Conservation (phyloP, 2,797 vertebrate genomes). For the Anguilla megastoma region DNA sequence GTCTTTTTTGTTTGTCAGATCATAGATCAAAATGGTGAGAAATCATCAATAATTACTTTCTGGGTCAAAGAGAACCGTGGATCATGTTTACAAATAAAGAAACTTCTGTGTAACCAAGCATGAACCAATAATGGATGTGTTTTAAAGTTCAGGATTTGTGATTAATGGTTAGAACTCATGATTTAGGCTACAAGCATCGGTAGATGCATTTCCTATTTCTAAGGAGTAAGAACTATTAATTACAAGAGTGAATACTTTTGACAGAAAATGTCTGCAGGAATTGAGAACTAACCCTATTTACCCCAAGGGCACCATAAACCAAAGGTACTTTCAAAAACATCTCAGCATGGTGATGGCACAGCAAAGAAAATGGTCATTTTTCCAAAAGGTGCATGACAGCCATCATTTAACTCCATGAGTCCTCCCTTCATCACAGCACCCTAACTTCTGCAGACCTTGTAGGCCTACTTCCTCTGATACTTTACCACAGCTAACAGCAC, state of each 20-base stretch:
- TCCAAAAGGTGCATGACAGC: neutral
- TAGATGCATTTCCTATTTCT: neutral
- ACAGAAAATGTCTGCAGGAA: neutral
- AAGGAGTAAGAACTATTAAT: neutral
- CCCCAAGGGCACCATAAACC: neutral
- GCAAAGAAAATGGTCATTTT: neutral
- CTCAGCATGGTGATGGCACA: neutral
- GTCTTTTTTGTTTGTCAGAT: neutral
- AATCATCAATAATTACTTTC: neutral
- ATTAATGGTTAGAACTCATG: neutral
- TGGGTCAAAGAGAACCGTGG: neutral
- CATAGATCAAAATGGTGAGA: neutral
- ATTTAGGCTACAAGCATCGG: neutral
- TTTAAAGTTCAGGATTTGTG: neutral
- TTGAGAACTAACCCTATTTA: neutral
- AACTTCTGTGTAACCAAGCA: neutral
- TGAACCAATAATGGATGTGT: neutral
- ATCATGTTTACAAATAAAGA: neutral
- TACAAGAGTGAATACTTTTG: neutral
- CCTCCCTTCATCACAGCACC: neutral
- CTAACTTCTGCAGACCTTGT: neutral
- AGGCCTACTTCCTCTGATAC: neutral
- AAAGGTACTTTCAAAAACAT: neutral
- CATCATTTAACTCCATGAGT: neutral
- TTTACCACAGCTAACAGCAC: neutral